Conservation (phyloP, 2,888 invertebrate genomes). For the Lycophotia porphyrea region DNA sequence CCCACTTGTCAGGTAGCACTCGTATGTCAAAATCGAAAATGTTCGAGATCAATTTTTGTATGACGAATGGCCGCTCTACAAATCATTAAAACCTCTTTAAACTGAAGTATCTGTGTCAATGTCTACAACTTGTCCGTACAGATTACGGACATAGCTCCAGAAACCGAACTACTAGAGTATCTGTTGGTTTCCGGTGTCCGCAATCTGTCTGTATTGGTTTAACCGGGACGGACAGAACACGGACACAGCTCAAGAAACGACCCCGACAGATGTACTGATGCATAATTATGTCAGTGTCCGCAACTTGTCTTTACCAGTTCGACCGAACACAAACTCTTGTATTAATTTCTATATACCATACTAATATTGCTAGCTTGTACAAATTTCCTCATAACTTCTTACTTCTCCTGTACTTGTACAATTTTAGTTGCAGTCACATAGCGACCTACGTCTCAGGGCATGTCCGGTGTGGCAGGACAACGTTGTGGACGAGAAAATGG, state of each 20-base stretch:
- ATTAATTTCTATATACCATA: constrained; percentile 18
- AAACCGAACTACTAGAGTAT: not conserved
- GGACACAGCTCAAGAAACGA: not conserved
- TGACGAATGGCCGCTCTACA: not conserved
- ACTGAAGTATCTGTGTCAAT: not conserved
- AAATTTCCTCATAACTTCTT: constrained; percentile 38
- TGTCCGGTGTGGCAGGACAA: not conserved
- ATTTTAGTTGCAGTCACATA: constrained; percentile 26
- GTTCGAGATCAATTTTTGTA: no score
- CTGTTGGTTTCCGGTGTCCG: not conserved
- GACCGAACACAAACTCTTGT: not conserved
- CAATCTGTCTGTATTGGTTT: not conserved
- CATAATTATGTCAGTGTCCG: not conserved
- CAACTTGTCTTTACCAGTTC: not conserved
- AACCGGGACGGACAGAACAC: not conserved
- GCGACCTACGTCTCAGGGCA: constrained; percentile 1
- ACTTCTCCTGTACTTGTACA: constrained; percentile 42
- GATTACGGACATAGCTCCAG: not conserved
- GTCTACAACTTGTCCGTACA: not conserved
- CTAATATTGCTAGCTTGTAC: constrained; percentile 49
- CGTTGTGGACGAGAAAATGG: not conserved
- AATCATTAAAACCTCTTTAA: not conserved
- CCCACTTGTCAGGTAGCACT: not conserved
- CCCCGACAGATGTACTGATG: not conserved
- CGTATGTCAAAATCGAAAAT: not conserved